Conservation (phyloP, 2,888 invertebrate genomes). For the Dyspetes luteomarginatus region DNA sequence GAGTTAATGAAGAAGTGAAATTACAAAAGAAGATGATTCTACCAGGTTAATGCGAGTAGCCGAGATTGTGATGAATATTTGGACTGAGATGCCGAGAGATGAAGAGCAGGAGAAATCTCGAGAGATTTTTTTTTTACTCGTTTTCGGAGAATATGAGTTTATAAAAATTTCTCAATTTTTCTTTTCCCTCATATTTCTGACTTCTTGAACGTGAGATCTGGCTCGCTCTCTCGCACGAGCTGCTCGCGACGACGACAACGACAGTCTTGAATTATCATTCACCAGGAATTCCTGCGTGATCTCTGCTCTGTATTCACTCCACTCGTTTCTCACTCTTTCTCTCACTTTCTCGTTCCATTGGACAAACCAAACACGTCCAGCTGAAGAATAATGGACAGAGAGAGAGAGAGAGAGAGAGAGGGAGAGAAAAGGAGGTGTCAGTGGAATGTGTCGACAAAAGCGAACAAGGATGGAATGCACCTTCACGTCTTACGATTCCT, state of each 20-base stretch:
- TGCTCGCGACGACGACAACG: slow-evolving; percentile 16
- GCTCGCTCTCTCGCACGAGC: not conserved
- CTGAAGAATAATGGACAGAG: slow-evolving; percentile 55
- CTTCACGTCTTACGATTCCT: slow-evolving; percentile 2
- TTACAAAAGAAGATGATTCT: too few species aligned
- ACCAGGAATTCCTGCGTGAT: slow-evolving; percentile 46
- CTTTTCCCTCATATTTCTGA: slow-evolving; percentile 4
- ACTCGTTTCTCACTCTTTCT: slow-evolving; percentile 9
- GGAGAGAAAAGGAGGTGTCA: slow-evolving; percentile 38
- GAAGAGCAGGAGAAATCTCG: slow-evolving; percentile 3
- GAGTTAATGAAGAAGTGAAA: too few species aligned
- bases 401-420: too few species aligned
- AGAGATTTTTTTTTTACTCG: slow-evolving; percentile 30
- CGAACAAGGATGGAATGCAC: not conserved
- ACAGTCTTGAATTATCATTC: slow-evolving; percentile 58
- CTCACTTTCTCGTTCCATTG: slow-evolving; percentile 37
- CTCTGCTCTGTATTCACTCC: slow-evolving; percentile 33
- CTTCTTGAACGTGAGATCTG: not conserved
- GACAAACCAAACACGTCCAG: slow-evolving; percentile 59
- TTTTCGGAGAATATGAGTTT: slow-evolving; percentile 25
- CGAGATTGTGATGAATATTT: too few species aligned
- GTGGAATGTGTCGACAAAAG: slow-evolving; percentile 43
- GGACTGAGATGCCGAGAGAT: not conserved
- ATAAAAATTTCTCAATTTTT: slow-evolving; percentile 51
- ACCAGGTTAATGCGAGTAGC: too few species aligned